A percentile compares a stretch with the other conserved stretches of the same genome.
Evolutionary conservation across 1,140 invertebrate species (phyloP).

Genomic region (Aphelinus atriplicis): DNA sequence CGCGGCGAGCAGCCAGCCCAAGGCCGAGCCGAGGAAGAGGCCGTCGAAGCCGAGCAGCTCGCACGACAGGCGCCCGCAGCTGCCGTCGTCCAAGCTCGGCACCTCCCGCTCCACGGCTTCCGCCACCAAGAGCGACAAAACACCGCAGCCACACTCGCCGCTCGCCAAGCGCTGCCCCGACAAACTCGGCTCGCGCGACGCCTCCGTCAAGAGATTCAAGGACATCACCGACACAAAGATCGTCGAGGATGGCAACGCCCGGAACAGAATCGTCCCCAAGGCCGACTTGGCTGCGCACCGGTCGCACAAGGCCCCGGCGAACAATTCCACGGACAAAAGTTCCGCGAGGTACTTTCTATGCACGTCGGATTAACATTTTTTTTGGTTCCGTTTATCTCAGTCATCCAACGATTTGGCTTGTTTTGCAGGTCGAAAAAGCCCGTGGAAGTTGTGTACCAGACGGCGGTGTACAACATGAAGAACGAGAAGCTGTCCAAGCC

Average conservation of each 20-base stretch:
- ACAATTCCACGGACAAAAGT: too few relatives aligned
- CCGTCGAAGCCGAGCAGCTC: not conserved
- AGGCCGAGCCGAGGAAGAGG: not conserved
- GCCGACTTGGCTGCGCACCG: not conserved
- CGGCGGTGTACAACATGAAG: conserved; percentile 58
- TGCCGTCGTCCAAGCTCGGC: not conserved
- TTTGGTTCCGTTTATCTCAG: not conserved
- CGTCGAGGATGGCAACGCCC: conserved; percentile 6
- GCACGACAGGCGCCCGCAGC: conserved; percentile 7
- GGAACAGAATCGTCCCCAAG: not conserved
- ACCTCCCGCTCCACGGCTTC: not conserved
- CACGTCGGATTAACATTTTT: not conserved
- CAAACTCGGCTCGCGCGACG: conserved; percentile 5
- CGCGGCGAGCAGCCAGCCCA: not conserved
- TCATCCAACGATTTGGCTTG: not conserved
- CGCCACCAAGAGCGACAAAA: conserved; percentile 12
- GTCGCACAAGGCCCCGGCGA: conserved; percentile 4
- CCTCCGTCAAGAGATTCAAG: conserved; percentile 20
- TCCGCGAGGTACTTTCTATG: too few relatives aligned
- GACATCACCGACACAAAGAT: conserved; percentile 15
- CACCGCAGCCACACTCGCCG: not conserved
- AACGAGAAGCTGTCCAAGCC: conserved; percentile 55
- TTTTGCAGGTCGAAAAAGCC: conserved; percentile 50
- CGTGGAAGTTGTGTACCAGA: conserved; percentile 56
- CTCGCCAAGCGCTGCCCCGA: conserved; percentile 8